Conservation (phyloP, 2,888 invertebrate genomes). For the Drosophila acutilabella region DNA sequence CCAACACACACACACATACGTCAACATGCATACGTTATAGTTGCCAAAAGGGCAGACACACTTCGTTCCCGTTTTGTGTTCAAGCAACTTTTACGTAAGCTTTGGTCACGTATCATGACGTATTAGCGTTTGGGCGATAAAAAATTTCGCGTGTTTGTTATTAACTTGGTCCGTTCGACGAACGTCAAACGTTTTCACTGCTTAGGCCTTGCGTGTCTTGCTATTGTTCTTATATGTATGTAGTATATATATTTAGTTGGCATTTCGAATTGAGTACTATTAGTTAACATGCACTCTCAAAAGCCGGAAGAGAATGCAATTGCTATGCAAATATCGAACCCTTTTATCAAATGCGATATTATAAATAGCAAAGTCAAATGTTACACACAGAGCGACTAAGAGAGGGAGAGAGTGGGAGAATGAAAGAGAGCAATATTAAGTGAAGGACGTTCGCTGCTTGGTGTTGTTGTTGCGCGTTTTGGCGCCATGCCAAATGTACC, state of each 20-base stretch:
- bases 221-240: conserved; percentile 1
- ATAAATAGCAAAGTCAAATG: conserved; percentile 25
- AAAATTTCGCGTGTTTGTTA: conserved; percentile 73
- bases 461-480: conserved; percentile 38
- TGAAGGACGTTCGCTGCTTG: conserved; percentile 47
- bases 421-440: conserved; percentile 16
- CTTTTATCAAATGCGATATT: conserved; percentile 43
- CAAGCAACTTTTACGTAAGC: conserved; percentile 65
- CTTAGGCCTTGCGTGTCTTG: conserved; percentile 37
- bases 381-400: neutral
- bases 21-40: neutral
- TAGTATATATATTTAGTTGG: conserved; percentile 5
- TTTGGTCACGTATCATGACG: conserved; percentile 64
- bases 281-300: conserved; percentile 10
- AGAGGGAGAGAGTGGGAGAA: neutral
- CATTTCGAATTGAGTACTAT: neutral
- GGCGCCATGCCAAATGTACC: conserved; percentile 46
- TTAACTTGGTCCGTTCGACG: conserved; percentile 35
- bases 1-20: neutral
- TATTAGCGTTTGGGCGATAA: conserved; percentile 73
- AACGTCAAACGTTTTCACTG: conserved; percentile 41
- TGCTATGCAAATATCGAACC: conserved; percentile 26
- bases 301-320: conserved; percentile 31
- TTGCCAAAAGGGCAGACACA: conserved; percentile 49
- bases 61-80: conserved; percentile 14